These are phyloP conservation scores for Catagonus wagneri DNA, from an alignment of 2,113 vertebrate genomes.

Conservation along the genomic window DNA sequence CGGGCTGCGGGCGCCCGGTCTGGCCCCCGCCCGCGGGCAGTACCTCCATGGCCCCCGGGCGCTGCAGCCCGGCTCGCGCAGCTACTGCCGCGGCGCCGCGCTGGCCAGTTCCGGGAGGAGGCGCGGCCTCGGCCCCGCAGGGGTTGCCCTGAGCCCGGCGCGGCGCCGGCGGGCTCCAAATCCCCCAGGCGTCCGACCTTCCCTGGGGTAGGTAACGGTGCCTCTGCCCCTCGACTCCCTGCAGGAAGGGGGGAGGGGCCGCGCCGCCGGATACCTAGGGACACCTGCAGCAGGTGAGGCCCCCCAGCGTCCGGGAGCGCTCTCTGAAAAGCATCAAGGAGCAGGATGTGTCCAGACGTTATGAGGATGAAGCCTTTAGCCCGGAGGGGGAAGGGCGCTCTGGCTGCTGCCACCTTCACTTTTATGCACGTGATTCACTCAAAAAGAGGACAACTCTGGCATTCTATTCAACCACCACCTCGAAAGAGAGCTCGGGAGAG, in stretches of 20 bases:
- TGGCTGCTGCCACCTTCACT: constrained; percentile 19
- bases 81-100: neutral
- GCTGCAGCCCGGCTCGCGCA: neutral
- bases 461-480: neutral
- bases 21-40: neutral
- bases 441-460: neutral
- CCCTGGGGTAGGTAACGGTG: rapidly evolving
- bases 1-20: neutral
- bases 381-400: neutral
- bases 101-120: constrained; percentile 70
- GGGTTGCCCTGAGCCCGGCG: neutral
- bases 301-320: neutral
- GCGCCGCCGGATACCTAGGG: neutral
- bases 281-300: constrained; percentile 44
- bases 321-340: neutral
- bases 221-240: neutral
- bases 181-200: neutral
- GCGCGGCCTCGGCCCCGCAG: neutral
- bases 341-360: neutral
- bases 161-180: neutral
- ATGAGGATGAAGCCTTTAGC: neutral
- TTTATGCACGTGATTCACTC: neutral
- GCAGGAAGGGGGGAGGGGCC: neutral
- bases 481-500: neutral
- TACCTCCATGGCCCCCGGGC: constrained; percentile 67